Conservation (phyloP, 2,888 invertebrate genomes). For the Therioaphis trifolii region DNA sequence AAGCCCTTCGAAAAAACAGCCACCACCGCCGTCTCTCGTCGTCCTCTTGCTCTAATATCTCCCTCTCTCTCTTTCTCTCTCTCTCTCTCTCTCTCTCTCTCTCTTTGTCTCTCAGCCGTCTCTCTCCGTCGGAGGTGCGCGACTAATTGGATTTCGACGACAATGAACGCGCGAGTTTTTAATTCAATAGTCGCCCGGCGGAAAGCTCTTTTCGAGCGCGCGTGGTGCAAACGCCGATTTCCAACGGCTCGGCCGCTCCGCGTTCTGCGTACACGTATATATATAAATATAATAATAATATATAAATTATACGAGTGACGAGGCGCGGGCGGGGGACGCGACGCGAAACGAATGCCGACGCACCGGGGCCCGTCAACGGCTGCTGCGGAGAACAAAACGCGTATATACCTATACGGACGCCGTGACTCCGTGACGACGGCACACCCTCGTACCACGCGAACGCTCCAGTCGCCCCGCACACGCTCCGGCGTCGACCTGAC, state of each 20-base stretch:
- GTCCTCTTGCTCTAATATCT: neutral
- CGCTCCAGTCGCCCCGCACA: neutral
- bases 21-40: neutral
- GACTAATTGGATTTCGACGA: constrained; percentile 62
- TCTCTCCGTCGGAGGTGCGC: constrained; percentile 6
- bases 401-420: neutral
- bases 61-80: neutral
- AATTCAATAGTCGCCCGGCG: constrained; percentile 58
- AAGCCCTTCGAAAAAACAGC: constrained; percentile 56
- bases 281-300: too few species aligned
- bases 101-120: neutral
- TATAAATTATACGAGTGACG: too few species aligned
- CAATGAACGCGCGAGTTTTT: constrained; percentile 54
- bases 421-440: too few species aligned
- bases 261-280: neutral
- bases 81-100: neutral
- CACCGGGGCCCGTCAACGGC: neutral
- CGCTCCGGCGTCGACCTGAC: too few species aligned
- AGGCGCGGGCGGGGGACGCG: neutral
- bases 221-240: too few species aligned
- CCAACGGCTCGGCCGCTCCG: neutral
- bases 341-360: too few species aligned
- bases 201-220: constrained; percentile 39
- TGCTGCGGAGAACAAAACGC: too few species aligned
- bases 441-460: neutral